Base-by-base conservation (phyloP, 2,797 vertebrate species). In the Petrocephalus sullivani region DNA sequence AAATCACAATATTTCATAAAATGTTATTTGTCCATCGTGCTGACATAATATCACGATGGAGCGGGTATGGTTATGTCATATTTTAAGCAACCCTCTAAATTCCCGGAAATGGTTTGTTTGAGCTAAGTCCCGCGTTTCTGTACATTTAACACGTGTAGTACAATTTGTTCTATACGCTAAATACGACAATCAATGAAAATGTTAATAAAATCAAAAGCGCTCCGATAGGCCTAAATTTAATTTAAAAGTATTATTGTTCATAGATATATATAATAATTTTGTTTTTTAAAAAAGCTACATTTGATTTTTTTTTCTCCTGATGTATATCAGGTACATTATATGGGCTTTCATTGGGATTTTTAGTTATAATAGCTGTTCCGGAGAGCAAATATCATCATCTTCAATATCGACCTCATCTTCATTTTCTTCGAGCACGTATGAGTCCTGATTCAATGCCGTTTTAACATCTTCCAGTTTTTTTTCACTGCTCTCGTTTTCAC, bases 391-490 rank as follows among this genome's bases (percentile, higher is more conserved):
- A 91, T 96, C 97, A 12, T 96, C 90, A 3, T 96, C 98, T 90
- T 99, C 98, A 91, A 99, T 97, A 82, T 99, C 98, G 94, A 99
- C 97, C 57, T 99, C 98, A 90, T 98, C 97, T 89, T 98, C 97
- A 16, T 96, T 92, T 5, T 98, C 97, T 7, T 96, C 96, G 89
- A 97, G 94, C 87, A 96, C 88, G 91, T 96, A 99, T 0, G 96
- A 93, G 92, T 95, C 95, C 90, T 94, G 91, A 37, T 94, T 93
- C 89, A 92, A 91, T 0, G 89, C 94, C 87, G 91, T 93, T 87
- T 95, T 90, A 6, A 93, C 92, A 83, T 95, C 89, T 41, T 94
- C 92, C 0, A 87, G 90, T 51, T 90, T 91, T 87, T 93, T 91
- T 4, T 96, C 96, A 60, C 92, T 93, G 82, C 92, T 90, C 21